A percentile compares a stretch with the other conserved stretches of the same genome.
phyloP scores from a whole-genome alignment of 2,113 vertebrate species.

The Alces alces region DNA sequence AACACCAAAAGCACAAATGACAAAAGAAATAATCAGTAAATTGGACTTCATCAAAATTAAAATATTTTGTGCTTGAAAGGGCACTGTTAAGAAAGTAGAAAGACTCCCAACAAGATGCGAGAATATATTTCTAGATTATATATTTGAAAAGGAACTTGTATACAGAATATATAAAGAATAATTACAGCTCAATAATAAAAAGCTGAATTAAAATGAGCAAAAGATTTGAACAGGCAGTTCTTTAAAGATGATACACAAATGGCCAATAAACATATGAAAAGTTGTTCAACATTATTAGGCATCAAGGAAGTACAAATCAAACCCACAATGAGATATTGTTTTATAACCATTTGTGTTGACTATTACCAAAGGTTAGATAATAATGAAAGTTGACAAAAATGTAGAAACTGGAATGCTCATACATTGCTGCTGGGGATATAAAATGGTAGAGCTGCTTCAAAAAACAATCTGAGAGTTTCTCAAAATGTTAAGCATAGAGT shows the following conservation, averaged over 20 bases:
- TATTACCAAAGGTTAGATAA: background rate
- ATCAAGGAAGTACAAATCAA: background rate
- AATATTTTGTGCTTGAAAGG: background rate
- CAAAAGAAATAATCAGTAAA: background rate
- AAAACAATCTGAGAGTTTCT: background rate
- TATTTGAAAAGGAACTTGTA: background rate
- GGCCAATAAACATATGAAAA: background rate
- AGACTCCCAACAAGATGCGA: background rate
- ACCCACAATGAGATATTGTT: background rate
- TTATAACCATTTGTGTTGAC: background rate
- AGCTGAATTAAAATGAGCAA: background rate
- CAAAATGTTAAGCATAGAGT: background rate
- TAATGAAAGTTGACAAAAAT: background rate
- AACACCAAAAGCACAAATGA: background rate
- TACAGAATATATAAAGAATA: background rate
- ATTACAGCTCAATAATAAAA: background rate
- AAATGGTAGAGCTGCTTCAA: background rate
- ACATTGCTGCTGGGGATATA: background rate
- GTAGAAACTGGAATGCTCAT: background rate
- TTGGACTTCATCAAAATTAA: background rate
- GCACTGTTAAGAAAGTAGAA: background rate
- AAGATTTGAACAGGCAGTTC: background rate
- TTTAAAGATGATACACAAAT: background rate
- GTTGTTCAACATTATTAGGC: background rate
- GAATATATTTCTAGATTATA: background rate